Percentiles rank a stretch among this genome's conserved stretches.
phyloP scores from a whole-genome alignment of 2,888 invertebrate genomes.

The Mactromeris polynyma region DNA sequence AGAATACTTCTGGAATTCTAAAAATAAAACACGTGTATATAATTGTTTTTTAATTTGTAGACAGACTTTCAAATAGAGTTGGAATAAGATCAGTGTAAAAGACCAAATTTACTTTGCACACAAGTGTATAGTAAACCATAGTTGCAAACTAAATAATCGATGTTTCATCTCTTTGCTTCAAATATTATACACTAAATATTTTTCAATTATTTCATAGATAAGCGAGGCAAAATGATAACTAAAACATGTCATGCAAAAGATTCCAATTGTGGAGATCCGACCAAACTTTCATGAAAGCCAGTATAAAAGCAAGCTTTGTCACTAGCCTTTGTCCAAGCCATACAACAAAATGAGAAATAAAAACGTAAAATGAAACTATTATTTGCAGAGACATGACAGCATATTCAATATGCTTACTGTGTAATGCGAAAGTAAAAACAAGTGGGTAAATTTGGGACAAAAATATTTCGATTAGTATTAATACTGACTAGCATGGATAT shows the following conservation, averaged over 20 bases:
- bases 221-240: no score
- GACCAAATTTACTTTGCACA: no score
- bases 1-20: neutral
- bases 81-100: no score
- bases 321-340: no score
- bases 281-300: neutral
- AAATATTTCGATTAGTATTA: neutral
- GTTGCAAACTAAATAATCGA: no score
- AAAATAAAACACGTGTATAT: neutral
- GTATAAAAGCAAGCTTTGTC: no score
- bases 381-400: no score
- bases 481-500: neutral
- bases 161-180: no score
- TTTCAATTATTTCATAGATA: no score
- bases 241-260: neutral
- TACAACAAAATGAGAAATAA: neutral
- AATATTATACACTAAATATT: no score
- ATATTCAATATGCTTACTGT: no score
- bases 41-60: neutral
- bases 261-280: neutral
- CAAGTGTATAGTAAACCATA: no score
- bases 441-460: neutral
- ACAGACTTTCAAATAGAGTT: neutral
- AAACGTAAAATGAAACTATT: neutral
- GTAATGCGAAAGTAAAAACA: neutral